Evolutionary conservation across 2,888 invertebrate genomes (phyloP).

Genomic region (Pterostichus niger): DNA sequence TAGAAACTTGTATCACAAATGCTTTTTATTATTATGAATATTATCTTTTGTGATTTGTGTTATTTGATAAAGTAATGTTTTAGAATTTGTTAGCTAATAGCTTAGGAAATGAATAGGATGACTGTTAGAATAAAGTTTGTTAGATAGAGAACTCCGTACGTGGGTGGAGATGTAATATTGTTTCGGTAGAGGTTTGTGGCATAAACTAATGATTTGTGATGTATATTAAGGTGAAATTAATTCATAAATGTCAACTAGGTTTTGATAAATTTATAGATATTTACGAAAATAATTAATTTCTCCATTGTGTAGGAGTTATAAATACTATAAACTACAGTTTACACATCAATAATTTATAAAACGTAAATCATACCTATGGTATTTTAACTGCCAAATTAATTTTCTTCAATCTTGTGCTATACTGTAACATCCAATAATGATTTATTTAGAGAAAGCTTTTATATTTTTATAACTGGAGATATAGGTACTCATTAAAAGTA

Average conservation of each 20-base stretch:
- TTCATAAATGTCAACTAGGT: slow-evolving; percentile 32
- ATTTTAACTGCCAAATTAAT: not conserved
- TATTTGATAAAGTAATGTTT: slow-evolving; percentile 3
- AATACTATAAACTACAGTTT: slow-evolving; percentile 12
- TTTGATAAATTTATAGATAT: slow-evolving; percentile 36
- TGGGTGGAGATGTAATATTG: slow-evolving; percentile 21
- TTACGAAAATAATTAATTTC: slow-evolving; percentile 31
- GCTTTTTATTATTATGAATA: too few species aligned
- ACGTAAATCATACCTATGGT: slow-evolving; percentile 2
- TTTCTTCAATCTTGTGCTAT: too few species aligned
- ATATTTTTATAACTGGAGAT: too few species aligned
- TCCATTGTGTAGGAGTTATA: not conserved
- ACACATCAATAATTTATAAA: slow-evolving; percentile 10
- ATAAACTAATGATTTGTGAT: slow-evolving; percentile 48
- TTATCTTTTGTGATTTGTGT: slow-evolving; percentile 19
- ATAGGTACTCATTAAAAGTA: too few species aligned
- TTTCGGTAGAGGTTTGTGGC: slow-evolving; percentile 25
- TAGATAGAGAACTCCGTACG: not conserved
- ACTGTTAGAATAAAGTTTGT: not conserved
- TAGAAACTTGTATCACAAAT: too few species aligned
- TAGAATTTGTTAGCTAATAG: slow-evolving; percentile 6
- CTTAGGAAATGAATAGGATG: slow-evolving; percentile 2
- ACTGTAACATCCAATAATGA: too few species aligned
- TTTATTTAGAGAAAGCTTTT: too few species aligned
- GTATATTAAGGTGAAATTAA: slow-evolving; percentile 38